Percentiles rank a stretch among this genome's conserved stretches.
Conservation (phyloP, 1,140 invertebrate species). For the Papilio helenus region DNA sequence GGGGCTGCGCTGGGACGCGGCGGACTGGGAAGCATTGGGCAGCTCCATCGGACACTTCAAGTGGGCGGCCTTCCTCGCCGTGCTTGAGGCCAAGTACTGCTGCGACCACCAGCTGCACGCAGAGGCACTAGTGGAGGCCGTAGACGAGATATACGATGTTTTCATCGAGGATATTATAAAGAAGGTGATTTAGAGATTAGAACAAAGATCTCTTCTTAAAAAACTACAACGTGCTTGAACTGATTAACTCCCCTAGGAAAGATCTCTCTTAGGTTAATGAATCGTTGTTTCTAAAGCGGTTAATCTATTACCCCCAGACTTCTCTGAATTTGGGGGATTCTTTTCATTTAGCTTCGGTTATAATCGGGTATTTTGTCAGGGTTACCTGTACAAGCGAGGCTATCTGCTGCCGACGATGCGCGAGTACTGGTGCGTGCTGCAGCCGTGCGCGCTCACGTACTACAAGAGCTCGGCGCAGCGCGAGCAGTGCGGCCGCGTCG, state of each 20-base stretch:
- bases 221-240: neutral
- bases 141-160: constrained; percentile 90
- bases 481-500: constrained; percentile 87
- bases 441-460: constrained; percentile 88
- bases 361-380: constrained; percentile 80
- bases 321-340: neutral
- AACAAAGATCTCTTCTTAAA: neutral
- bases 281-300: too few species aligned
- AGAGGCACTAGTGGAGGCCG: constrained; percentile 87
- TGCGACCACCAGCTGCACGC: constrained; percentile 83
- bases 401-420: constrained; percentile 89
- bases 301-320: too few species aligned
- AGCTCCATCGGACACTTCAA: constrained; percentile 84
- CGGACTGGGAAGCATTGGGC: constrained; percentile 86
- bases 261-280: too few species aligned
- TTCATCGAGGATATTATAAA: constrained; percentile 92
- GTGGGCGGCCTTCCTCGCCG: constrained; percentile 88
- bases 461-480: constrained; percentile 89
- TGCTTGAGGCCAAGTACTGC: constrained; percentile 88
- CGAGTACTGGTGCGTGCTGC: constrained; percentile 92
- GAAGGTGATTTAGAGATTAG: constrained; percentile 83
- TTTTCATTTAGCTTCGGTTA: neutral
- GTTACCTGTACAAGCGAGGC: constrained; percentile 88
- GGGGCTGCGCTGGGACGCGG: constrained; percentile 86
- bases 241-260: neutral